Evolutionary conservation across 2,888 invertebrate genomes (phyloP), one percentile per base, ranked within the genome.

Genomic region (Drosophila siamana): DNA sequence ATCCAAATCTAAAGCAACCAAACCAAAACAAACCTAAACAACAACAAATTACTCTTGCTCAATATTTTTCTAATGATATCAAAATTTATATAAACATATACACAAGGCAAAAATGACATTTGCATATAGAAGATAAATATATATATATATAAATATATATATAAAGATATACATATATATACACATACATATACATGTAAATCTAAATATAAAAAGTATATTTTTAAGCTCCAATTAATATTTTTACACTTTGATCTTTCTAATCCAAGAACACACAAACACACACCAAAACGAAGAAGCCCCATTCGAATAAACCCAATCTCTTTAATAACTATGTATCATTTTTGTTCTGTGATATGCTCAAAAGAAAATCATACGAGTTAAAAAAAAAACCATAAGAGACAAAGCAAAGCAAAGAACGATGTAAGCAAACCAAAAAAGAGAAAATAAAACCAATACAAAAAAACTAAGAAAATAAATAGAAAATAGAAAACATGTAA

Each of bases 321-420:
- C 75, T 74, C 67, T 88, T 75, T 86, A 81, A 79, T 88, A 69
- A 74, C 74, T 78, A 78, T 75, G 78, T 75, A 88, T 89, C 80
- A 87, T 88, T 90, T 89, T 78, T 87, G 89, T 89, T 90, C 90
- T 90, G 90, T 90, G 90, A 90, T 90, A 90, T 83, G 83, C 86
- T 80, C 76, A 87, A 87, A 71, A 74, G 68, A 85, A 85, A 87
- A 76, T 76, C 69, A 73, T 73, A 54, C 51, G 61, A 73, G 19
- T 19, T 19, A 19, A 19, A 19, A 19, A 50, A 65, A 59, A 78
- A 63, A 69, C 72, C 69, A 59, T 55, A 65, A 69, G 60, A 64
- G 56, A 60, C 75, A 61, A 69, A 36, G 52, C 50, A 43, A 74
- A 55, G 19, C 40, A 56, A 64, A 65, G 59, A 44, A 75, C 33